phyloP scores from a whole-genome alignment of 2,888 invertebrate genomes.

The Elysia crispata region DNA sequence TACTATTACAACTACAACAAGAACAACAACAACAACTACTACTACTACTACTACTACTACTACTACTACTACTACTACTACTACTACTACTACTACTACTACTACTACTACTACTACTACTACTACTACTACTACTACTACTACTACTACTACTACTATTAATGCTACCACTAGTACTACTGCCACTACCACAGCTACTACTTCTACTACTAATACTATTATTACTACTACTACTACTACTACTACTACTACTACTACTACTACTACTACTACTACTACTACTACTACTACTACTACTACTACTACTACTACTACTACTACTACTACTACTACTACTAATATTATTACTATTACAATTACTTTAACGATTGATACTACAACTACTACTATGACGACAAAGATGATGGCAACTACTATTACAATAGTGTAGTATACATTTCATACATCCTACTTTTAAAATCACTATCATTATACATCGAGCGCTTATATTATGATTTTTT shows the following conservation, averaged over 20 bases:
- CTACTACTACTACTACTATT: not conserved
- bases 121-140: not conserved
- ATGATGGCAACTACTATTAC: too few species aligned
- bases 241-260: constrained; percentile 36
- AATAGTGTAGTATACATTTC: too few species aligned
- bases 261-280: constrained; percentile 37
- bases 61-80: not conserved
- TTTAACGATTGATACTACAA: not conserved
- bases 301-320: not conserved
- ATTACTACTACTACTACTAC: constrained; percentile 37
- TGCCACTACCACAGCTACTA: constrained; percentile 23
- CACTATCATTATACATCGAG: too few species aligned
- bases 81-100: not conserved
- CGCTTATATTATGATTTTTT: too few species aligned
- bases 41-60: not conserved
- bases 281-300: constrained; percentile 28
- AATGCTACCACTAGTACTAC: constrained; percentile 9
- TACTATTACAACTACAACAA: not conserved
- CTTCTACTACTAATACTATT: constrained; percentile 19
- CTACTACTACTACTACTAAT: not conserved
- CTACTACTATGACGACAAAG: not conserved
- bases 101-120: not conserved
- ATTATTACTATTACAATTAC: not conserved
- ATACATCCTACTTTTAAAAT: too few species aligned
- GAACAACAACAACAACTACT: not conserved